Conservation (phyloP, 30 jellyfish, hydroid and myxozoan species). For the Aurelia aurita region DNA sequence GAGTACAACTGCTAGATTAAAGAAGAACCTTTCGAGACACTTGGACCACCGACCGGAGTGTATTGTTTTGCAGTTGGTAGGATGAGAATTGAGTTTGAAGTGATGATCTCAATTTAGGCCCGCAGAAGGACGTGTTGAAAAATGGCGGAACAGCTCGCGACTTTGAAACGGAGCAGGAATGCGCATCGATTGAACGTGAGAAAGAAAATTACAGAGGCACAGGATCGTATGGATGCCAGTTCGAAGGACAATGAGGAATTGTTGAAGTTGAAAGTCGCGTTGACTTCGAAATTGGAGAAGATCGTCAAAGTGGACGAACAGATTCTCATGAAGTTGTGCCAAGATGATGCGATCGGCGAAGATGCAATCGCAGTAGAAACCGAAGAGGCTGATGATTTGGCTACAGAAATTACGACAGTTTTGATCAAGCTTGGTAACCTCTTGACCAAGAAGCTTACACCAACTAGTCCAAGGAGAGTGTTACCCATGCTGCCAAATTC, state of each 20-base stretch:
- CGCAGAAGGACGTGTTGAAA: not conserved
- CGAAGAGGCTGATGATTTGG: no score
- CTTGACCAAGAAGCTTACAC: not conserved
- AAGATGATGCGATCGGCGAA: no score
- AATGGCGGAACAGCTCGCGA: not conserved
- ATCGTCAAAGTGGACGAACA: not conserved
- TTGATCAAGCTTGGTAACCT: not conserved
- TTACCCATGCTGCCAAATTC: not conserved
- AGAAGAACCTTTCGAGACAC: not conserved
- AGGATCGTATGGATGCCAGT: not conserved
- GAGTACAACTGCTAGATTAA: no score
- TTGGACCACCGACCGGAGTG: not conserved
- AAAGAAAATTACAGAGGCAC: not conserved
- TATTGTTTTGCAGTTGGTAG: not conserved
- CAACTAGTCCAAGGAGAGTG: slow-evolving; percentile 5
- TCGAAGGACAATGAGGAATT: not conserved
- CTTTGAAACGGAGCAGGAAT: not conserved
- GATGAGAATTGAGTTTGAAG: not conserved
- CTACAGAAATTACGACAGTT: not conserved
- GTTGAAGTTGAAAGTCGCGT: not conserved
- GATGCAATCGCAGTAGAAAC: no score
- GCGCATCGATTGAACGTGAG: not conserved
- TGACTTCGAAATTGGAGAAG: not conserved
- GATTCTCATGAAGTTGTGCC: no score
- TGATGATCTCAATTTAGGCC: not conserved